phyloP scores from a whole-genome alignment of 2,888 invertebrate species.

The Lottia gigantea region DNA sequence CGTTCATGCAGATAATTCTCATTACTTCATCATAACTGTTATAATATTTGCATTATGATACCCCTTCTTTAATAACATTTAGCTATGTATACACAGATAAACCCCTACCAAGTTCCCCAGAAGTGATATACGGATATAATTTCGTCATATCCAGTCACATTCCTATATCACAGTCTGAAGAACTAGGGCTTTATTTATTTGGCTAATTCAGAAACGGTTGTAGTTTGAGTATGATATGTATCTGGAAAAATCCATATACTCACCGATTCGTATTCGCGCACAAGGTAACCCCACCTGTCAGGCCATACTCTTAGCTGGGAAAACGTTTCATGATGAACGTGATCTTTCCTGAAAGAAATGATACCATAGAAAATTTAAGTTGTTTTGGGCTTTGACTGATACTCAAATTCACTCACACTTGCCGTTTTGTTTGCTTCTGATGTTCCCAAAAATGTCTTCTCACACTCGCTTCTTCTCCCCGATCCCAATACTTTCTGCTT shows the following conservation, averaged over 20 bases:
- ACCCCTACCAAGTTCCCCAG: too few relatives aligned
- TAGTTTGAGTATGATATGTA: too few relatives aligned
- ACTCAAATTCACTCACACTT: background rate
- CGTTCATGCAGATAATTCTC: too few relatives aligned
- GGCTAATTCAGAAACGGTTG: too few relatives aligned
- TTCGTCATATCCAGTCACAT: too few relatives aligned
- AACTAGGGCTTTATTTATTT: too few relatives aligned
- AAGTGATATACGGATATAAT: too few relatives aligned
- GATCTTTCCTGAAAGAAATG: conserved; percentile 40
- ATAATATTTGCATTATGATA: too few relatives aligned
- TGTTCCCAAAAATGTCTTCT: background rate
- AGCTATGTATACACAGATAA: too few relatives aligned
- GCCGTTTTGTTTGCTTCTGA: background rate
- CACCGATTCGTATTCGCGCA: conserved; percentile 45
- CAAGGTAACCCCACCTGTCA: conserved; percentile 44
- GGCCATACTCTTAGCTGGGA: conserved; percentile 46
- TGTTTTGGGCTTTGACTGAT: background rate
- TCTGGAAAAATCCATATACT: background rate
- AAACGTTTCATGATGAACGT: conserved; percentile 39
- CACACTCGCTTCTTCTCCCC: background rate
- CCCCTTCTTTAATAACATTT: too few relatives aligned
- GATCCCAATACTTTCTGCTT: background rate
- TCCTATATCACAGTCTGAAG: too few relatives aligned
- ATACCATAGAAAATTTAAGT: background rate
- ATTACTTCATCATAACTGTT: too few relatives aligned